Evolutionary conservation across 2,888 invertebrate genomes (phyloP).

Genomic region (Erebia aethiops): DNA sequence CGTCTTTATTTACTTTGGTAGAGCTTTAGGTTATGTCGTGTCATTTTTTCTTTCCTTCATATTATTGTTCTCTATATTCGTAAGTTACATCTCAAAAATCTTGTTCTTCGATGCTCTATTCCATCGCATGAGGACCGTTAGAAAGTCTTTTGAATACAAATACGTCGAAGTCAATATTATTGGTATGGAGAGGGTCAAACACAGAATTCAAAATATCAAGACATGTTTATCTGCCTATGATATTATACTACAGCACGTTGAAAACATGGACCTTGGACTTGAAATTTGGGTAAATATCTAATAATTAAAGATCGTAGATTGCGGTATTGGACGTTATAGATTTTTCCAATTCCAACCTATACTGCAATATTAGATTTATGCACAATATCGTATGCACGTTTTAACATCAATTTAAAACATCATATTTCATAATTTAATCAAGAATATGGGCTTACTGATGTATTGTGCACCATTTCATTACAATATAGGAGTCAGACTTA

Average conservation of each 20-base stretch:
- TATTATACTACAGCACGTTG: slow-evolving; percentile 4
- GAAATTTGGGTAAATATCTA: slow-evolving; percentile 22
- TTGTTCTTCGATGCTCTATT: slow-evolving; percentile 21
- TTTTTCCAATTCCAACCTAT: too few species aligned
- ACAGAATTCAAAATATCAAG: slow-evolving; percentile 24
- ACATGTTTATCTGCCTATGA: slow-evolving; percentile 17
- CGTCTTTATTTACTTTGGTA: not conserved
- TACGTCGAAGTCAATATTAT: slow-evolving; percentile 6
- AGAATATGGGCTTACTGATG: not conserved
- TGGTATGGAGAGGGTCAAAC: slow-evolving; percentile 15
- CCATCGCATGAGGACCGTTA: slow-evolving; percentile 21
- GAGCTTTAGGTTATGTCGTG: not conserved
- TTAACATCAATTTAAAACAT: too few species aligned
- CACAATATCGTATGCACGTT: too few species aligned
- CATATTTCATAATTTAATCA: not conserved
- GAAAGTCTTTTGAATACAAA: slow-evolving; percentile 21
- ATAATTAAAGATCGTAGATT: too few species aligned
- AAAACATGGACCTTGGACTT: slow-evolving; percentile 24
- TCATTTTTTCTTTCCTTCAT: not conserved
- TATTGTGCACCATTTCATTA: not conserved
- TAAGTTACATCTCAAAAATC: slow-evolving; percentile 11
- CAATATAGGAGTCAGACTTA: not conserved
- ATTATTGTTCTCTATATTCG: not conserved
- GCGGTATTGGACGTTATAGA: too few species aligned
- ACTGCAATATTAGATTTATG: too few species aligned